phyloP scores from a whole-genome alignment of 1,140 invertebrate genomes.

The Drosophila bipectinata region DNA sequence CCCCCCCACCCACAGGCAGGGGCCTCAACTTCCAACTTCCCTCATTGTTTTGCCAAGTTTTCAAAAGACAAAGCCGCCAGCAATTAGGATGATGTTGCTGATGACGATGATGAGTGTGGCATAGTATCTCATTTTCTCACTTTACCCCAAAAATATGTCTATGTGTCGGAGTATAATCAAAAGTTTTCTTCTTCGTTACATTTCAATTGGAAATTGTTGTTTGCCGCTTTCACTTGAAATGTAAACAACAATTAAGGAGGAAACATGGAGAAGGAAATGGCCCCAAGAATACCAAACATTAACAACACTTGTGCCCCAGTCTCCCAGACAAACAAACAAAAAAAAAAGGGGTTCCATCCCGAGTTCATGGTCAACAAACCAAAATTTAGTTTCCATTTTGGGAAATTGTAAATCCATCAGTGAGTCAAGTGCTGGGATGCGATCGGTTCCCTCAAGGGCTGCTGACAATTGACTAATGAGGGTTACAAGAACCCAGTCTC shows the following conservation, averaged over 20 bases:
- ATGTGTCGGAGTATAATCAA: slow-evolving; percentile 39
- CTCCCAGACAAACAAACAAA: slow-evolving; percentile 53
- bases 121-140: slow-evolving; percentile 39
- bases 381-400: slow-evolving; percentile 57
- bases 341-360: background rate
- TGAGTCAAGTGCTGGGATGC: slow-evolving; percentile 43
- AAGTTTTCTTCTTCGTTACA: slow-evolving; percentile 44
- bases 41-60: slow-evolving; percentile 65
- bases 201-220: slow-evolving; percentile 62
- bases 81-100: slow-evolving; percentile 3
- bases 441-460: background rate
- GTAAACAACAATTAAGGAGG: slow-evolving; percentile 70
- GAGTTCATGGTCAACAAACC: slow-evolving; percentile 68
- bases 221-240: slow-evolving; percentile 66
- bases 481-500: slow-evolving; percentile 39
- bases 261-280: slow-evolving; percentile 37
- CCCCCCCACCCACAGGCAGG: background rate
- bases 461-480: slow-evolving; percentile 75
- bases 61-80: slow-evolving; percentile 66
- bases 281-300: slow-evolving; percentile 46
- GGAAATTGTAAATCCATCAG: slow-evolving; percentile 68
- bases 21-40: background rate
- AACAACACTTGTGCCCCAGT: slow-evolving; percentile 59
- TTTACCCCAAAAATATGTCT: slow-evolving; percentile 33
- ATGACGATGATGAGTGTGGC: slow-evolving; percentile 47